Evolutionary conservation across 1,140 invertebrate species (phyloP).

Genomic region (Cydia pomonella): DNA sequence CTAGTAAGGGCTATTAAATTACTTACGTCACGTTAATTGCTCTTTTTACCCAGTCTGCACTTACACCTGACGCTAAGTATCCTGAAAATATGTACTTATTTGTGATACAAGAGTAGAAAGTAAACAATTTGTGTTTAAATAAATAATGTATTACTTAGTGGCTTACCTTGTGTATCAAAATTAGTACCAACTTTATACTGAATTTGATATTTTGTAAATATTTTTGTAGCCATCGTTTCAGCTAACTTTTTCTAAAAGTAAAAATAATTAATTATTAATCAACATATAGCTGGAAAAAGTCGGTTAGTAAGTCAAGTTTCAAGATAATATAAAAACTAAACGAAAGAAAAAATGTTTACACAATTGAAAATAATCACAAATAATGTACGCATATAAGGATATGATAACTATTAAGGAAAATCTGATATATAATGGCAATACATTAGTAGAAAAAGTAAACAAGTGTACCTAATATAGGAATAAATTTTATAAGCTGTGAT

Average conservation of each 20-base stretch:
- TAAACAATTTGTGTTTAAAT: neutral
- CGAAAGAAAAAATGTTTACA: no score
- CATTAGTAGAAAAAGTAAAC: no score
- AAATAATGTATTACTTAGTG: no score
- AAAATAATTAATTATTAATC: neutral
- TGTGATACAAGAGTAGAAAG: neutral
- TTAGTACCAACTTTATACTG: conserved; percentile 72
- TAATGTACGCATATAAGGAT: no score
- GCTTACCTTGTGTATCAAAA: conserved; percentile 74
- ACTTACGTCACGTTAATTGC: conserved; percentile 78
- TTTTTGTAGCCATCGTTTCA: conserved; percentile 71
- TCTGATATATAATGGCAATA: no score
- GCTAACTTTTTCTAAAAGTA: conserved; percentile 76
- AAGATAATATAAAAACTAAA: no score
- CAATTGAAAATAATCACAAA: no score
- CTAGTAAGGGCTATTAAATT: neutral
- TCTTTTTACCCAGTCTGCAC: conserved; percentile 86
- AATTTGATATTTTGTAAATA: conserved; percentile 71
- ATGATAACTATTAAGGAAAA: no score
- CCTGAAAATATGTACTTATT: conserved; percentile 16
- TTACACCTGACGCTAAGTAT: conserved; percentile 79
- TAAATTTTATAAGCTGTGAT: no score
- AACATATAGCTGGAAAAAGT: no score
- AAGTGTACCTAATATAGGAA: no score
- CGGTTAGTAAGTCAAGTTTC: no score